Evolutionary conservation across 2,797 vertebrate species (phyloP).

Genomic region (Podarcis lilfordi): DNA sequence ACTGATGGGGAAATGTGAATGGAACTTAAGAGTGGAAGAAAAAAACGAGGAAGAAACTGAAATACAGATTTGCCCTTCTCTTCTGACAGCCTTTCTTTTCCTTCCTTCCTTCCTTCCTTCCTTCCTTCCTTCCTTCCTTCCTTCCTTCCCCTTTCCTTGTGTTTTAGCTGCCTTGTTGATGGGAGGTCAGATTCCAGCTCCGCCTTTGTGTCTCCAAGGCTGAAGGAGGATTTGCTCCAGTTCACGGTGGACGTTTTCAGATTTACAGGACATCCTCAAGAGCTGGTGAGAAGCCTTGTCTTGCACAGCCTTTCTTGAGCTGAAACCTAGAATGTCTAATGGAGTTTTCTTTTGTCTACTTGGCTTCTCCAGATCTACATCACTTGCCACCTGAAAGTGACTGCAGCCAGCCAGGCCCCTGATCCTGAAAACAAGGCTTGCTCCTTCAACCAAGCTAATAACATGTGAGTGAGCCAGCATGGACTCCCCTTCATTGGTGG

Average conservation of each 20-base stretch:
- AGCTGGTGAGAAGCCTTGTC: slow-evolving; percentile 41
- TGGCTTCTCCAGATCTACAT: slow-evolving; percentile 57
- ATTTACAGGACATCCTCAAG: slow-evolving; percentile 42
- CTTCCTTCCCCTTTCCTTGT: neutral
- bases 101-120: too few species aligned
- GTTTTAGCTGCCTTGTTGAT: slow-evolving; percentile 57
- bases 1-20: too few species aligned
- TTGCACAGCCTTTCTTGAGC: fast-evolving
- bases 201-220: slow-evolving; percentile 44
- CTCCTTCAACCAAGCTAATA: slow-evolving; percentile 60
- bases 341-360: neutral
- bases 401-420: slow-evolving; percentile 42
- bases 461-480: slow-evolving; percentile 50
- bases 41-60: too few species aligned
- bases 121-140: too few species aligned
- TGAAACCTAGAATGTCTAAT: neutral
- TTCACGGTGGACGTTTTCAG: slow-evolving; percentile 51
- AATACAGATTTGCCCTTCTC: too few species aligned
- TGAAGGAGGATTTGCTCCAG: slow-evolving; percentile 21
- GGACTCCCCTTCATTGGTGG: too few species aligned
- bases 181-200: slow-evolving; percentile 52
- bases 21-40: too few species aligned
- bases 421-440: slow-evolving; percentile 64
- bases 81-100: too few species aligned
- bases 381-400: slow-evolving; percentile 66